Conservation (phyloP, 2,797 vertebrate species). For the Fistularia commersonii region DNA sequence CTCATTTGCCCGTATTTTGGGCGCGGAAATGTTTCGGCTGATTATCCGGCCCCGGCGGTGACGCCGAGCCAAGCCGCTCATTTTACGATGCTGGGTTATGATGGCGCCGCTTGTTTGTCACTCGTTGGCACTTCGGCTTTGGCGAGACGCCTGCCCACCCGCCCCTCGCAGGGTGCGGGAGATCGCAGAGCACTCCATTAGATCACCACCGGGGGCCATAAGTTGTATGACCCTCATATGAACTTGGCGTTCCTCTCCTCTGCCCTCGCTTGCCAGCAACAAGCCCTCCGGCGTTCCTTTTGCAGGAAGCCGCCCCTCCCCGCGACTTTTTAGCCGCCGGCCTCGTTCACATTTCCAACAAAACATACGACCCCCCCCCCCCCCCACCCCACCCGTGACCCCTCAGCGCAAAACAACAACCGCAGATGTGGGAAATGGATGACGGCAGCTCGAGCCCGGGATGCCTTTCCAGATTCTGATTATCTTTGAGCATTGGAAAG, state of each 20-base stretch:
- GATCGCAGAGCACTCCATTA: conserved; percentile 41
- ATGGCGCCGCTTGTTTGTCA: conserved; percentile 29
- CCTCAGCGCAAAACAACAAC: conserved; percentile 47
- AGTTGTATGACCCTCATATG: conserved; percentile 49
- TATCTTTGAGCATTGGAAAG: conserved; percentile 38
- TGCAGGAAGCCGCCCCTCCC: conserved; percentile 22
- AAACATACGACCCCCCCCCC: too few species aligned
- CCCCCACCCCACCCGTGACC: too few species aligned
- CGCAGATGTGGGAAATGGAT: conserved; percentile 48
- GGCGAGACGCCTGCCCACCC: too few species aligned
- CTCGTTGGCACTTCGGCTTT: conserved; percentile 24
- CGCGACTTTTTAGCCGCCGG: too few species aligned
- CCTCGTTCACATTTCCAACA: too few species aligned
- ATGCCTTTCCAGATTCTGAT: conserved; percentile 51
- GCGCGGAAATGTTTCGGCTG: conserved; percentile 57
- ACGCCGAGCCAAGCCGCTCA: conserved; percentile 29
- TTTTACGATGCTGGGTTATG: conserved; percentile 47
- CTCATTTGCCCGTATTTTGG: conserved; percentile 60
- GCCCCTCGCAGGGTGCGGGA: conserved; percentile 16
- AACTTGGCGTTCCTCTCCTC: conserved; percentile 23
- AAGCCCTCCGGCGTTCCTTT: conserved; percentile 21
- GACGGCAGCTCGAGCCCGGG: conserved; percentile 40
- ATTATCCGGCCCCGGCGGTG: conserved; percentile 53
- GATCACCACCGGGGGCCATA: conserved; percentile 47
- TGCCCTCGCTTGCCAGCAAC: neutral